phyloP scores from a whole-genome alignment of 2,888 invertebrate genomes.

The Ephialtes manifestator region DNA sequence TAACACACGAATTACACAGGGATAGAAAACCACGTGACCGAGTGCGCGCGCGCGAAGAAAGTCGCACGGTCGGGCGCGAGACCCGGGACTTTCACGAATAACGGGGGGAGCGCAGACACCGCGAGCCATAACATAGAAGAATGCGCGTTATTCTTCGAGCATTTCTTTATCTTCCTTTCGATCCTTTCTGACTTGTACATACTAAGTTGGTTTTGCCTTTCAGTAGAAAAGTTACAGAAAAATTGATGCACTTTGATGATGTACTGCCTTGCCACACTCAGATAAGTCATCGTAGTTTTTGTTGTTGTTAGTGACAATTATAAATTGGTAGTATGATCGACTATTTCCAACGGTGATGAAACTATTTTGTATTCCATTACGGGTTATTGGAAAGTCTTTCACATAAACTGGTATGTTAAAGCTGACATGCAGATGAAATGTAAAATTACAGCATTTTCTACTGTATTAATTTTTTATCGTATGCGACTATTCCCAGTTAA shows the following conservation, averaged over 20 bases:
- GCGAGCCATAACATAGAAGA: constrained; percentile 47
- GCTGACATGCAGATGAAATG: too few species aligned
- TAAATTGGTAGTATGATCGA: too few species aligned
- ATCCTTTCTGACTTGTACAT: not conserved
- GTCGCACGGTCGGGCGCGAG: constrained; percentile 60
- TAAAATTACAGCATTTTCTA: too few species aligned
- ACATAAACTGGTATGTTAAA: too few species aligned
- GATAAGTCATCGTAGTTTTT: too few species aligned
- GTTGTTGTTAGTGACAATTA: too few species aligned
- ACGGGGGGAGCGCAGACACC: constrained; percentile 28
- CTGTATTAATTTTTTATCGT: too few species aligned
- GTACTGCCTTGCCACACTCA: not conserved
- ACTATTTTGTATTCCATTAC: too few species aligned
- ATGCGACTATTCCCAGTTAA: too few species aligned
- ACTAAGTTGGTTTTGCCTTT: not conserved
- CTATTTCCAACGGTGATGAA: too few species aligned
- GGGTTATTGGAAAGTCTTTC: too few species aligned
- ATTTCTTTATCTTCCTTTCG: constrained; percentile 4
- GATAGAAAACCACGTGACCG: constrained; percentile 13
- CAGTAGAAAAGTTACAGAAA: too few species aligned
- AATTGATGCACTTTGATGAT: not conserved
- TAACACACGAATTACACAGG: constrained; percentile 54
- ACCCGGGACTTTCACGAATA: constrained; percentile 71
- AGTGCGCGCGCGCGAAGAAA: constrained; percentile 60
- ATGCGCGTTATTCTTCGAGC: constrained; percentile 42